phyloP scores from a whole-genome alignment of 2,888 invertebrate genomes.

The Cheiracanthium punctorium region DNA sequence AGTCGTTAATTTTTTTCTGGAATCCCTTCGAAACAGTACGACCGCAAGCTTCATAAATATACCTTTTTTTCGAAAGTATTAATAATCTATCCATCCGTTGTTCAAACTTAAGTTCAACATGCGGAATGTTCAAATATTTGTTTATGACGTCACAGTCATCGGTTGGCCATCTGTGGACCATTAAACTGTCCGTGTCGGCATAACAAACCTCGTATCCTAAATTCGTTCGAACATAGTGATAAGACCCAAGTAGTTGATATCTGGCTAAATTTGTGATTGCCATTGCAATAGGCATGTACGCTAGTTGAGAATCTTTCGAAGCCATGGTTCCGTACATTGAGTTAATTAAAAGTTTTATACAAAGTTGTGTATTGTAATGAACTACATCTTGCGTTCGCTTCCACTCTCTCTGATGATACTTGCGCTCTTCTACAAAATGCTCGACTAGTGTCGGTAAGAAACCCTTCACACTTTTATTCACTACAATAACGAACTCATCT shows the following conservation, averaged over 20 bases:
- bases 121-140: neutral
- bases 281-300: slow-evolving; percentile 8
- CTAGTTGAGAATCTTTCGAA: slow-evolving; percentile 19
- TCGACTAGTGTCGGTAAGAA: slow-evolving; percentile 14
- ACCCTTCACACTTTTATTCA: neutral
- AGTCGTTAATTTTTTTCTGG: slow-evolving; percentile 16
- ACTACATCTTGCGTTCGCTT: neutral
- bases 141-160: slow-evolving; percentile 24
- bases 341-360: slow-evolving; percentile 39
- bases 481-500: slow-evolving; percentile 19
- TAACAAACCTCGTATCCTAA: too few species aligned
- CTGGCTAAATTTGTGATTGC: slow-evolving; percentile 20
- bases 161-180: slow-evolving; percentile 14
- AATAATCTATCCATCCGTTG: slow-evolving; percentile 7
- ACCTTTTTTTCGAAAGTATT: slow-evolving; percentile 21
- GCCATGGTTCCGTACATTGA: slow-evolving; percentile 39
- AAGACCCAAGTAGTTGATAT: slow-evolving; percentile 21
- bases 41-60: slow-evolving; percentile 13
- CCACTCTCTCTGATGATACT: slow-evolving; percentile 19
- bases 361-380: slow-evolving; percentile 37
- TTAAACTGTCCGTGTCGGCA: slow-evolving; percentile 47
- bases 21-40: slow-evolving; percentile 30
- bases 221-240: neutral
- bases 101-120: slow-evolving; percentile 26
- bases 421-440: slow-evolving; percentile 12